A percentile compares a stretch with the other conserved stretches of the same genome.
These are phyloP conservation scores for Azemiops feae DNA, from an alignment of 2,113 vertebrate species.

Conservation along the genomic window DNA sequence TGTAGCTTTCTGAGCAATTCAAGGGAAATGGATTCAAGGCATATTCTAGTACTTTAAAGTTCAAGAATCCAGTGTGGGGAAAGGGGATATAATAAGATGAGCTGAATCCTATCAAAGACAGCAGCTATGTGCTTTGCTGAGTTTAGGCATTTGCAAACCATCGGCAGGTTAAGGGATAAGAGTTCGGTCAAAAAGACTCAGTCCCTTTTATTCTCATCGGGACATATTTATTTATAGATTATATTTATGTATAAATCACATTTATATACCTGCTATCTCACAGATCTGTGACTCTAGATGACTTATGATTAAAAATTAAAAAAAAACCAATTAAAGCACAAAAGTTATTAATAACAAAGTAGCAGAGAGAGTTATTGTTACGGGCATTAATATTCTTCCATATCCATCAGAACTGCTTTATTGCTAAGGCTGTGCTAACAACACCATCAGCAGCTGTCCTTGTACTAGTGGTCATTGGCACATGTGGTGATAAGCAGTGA, in stretches of 20 bases:
- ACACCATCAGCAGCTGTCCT: background rate
- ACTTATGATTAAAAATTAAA: background rate
- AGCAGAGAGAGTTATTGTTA: background rate
- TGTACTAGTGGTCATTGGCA: background rate
- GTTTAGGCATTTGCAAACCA: background rate
- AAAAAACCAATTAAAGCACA: too few relatives aligned
- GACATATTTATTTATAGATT: background rate
- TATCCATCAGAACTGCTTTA: background rate
- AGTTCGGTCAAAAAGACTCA: background rate
- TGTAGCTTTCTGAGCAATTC: background rate
- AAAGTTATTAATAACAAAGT: background rate
- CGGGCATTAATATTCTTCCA: background rate
- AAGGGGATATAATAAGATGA: background rate
- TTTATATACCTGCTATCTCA: background rate
- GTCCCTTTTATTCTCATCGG: background rate
- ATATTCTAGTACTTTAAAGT: background rate
- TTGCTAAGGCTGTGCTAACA: background rate
- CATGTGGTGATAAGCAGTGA: background rate
- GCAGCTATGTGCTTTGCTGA: background rate
- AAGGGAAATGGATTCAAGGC: background rate
- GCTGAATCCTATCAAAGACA: background rate
- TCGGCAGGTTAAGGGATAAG: background rate
- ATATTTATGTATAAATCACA: background rate
- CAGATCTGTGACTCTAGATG: background rate
- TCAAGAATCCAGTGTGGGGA: background rate